Percentiles rank a stretch among this genome's conserved stretches.
These are phyloP conservation scores for Amblyjoppa proteus DNA, from an alignment of 2,888 invertebrate genomes.

Conservation along the genomic window DNA sequence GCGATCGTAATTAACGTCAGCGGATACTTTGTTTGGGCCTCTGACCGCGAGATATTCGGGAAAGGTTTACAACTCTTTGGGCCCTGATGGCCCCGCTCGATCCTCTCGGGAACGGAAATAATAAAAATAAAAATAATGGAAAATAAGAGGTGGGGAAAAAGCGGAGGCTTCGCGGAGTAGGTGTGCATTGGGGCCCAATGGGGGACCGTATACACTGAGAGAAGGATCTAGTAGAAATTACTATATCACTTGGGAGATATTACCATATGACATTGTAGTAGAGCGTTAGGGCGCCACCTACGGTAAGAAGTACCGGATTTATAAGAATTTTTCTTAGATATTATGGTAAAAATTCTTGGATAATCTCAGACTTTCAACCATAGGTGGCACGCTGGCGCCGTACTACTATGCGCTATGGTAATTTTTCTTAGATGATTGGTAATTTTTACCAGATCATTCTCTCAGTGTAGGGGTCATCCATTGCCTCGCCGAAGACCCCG, in stretches of 20 bases:
- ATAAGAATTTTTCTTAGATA: no score
- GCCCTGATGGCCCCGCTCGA: conserved; percentile 31
- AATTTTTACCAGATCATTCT: no score
- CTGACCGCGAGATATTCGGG: conserved; percentile 54
- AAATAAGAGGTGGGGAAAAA: conserved; percentile 46
- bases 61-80: conserved; percentile 59
- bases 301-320: no score
- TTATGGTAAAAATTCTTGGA: no score
- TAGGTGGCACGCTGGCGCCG: no score
- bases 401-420: no score
- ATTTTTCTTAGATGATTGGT: no score
- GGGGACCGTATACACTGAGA: conserved; percentile 12
- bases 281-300: no score
- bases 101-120: conserved; percentile 34
- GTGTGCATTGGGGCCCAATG: conserved; percentile 42
- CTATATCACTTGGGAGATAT: no score
- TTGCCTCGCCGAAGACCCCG: conserved; percentile 47
- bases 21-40: conserved; percentile 56
- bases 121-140: conserved; percentile 25
- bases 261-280: no score
- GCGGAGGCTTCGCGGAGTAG: conserved; percentile 40
- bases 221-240: no score
- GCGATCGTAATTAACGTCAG: conserved; percentile 67
- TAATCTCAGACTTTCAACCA: no score
- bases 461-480: conserved; percentile 47